Conservation (phyloP, 2,113 vertebrate genomes). For the Aix galericulata region DNA sequence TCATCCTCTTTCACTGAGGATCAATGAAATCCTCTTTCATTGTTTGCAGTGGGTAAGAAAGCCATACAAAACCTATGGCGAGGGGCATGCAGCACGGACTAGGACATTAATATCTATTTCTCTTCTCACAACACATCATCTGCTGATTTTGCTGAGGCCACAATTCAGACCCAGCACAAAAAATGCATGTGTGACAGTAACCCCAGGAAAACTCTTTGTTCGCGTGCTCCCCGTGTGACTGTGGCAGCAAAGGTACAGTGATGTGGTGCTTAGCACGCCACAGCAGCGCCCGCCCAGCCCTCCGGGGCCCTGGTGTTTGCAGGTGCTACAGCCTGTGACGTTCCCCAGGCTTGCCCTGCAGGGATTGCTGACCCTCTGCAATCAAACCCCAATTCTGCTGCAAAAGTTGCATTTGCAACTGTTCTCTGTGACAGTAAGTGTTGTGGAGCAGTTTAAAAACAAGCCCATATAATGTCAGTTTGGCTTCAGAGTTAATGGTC, state of each 20-base stretch:
- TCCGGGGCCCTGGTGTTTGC: accelerated
- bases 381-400: accelerated
- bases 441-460: accelerated
- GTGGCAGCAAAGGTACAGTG: accelerated
- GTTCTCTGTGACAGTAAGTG: accelerated
- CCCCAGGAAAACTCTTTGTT: accelerated
- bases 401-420: accelerated
- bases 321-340: accelerated
- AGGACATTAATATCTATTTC: accelerated
- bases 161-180: accelerated
- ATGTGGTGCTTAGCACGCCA: not conserved
- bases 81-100: accelerated
- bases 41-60: conserved; percentile 1
- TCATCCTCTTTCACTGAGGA: not conserved
- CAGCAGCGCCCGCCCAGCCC: accelerated
- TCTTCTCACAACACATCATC: not conserved
- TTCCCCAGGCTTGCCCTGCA: not conserved
- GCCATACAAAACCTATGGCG: accelerated
- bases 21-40: not conserved
- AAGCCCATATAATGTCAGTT: accelerated
- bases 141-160: accelerated
- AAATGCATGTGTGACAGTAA: accelerated
- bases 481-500: accelerated
- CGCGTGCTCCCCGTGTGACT: accelerated
- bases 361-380: accelerated